Evolutionary conservation across 2,888 invertebrate genomes (phyloP).

Genomic region (Machimus atricapillus): DNA sequence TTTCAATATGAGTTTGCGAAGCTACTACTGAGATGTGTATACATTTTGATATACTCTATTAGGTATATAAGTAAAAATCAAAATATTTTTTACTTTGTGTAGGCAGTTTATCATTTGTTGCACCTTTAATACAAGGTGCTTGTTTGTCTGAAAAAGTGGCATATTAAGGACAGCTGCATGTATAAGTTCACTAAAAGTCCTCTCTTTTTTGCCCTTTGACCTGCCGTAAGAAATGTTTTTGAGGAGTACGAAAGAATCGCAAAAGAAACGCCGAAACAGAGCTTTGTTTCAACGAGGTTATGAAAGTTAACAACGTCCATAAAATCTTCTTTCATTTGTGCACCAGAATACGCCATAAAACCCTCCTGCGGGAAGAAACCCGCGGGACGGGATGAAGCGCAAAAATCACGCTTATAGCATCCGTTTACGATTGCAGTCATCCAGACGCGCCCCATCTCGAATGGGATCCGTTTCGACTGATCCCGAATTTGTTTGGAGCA

Average conservation of each 20-base stretch:
- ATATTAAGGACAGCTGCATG: background rate
- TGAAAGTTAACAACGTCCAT: conserved; percentile 32
- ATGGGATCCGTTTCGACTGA: background rate
- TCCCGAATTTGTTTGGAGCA: conserved; percentile 19
- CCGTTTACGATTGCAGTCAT: conserved; percentile 26
- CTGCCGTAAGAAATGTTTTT: background rate
- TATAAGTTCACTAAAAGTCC: background rate
- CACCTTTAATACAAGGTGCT: background rate
- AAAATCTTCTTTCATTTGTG: conserved; percentile 4
- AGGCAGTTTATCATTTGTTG: background rate
- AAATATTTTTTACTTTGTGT: no score
- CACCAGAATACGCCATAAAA: background rate
- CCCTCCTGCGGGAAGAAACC: background rate
- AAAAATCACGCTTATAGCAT: conserved; percentile 2
- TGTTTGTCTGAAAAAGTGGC: background rate
- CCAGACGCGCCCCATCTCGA: conserved; percentile 1
- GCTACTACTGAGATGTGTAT: no score
- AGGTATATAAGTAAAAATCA: no score
- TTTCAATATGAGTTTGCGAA: no score
- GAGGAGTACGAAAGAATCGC: background rate
- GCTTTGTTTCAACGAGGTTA: background rate
- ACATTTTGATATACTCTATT: no score
- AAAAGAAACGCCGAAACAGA: background rate
- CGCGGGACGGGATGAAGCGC: background rate
- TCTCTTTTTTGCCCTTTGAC: background rate